Conservation (phyloP, 2,888 invertebrate genomes). For the Mythimna pallens region DNA sequence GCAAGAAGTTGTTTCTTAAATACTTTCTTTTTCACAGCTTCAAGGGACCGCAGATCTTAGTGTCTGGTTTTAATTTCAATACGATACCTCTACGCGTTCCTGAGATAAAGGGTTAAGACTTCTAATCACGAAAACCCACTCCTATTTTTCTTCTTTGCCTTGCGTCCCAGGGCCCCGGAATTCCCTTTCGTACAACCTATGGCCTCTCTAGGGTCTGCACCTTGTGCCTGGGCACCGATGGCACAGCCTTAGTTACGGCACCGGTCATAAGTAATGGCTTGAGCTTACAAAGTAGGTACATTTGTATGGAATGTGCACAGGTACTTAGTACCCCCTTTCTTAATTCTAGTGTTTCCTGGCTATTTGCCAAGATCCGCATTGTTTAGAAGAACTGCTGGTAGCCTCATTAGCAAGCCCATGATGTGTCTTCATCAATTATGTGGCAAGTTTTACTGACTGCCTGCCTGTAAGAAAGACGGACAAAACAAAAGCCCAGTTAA, state of each 20-base stretch:
- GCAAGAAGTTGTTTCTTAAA: no score
- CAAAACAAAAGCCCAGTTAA: background rate
- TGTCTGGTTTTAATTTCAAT: no score
- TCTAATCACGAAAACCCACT: background rate
- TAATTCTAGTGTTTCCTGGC: constrained; percentile 50
- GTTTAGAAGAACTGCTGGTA: constrained; percentile 35
- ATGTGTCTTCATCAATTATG: constrained; percentile 59
- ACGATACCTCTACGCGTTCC: no score
- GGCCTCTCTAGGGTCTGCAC: no score
- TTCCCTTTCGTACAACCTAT: no score
- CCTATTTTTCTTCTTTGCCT: no score
- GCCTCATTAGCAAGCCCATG: constrained; percentile 54
- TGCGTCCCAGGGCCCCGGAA: no score
- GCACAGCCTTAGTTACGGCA: no score
- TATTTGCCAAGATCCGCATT: constrained; percentile 62
- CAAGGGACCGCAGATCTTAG: no score
- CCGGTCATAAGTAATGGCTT: background rate
- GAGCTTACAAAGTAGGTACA: background rate
- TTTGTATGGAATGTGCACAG: constrained; percentile 2
- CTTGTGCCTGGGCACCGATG: no score
- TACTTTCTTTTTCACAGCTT: no score
- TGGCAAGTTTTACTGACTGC: constrained; percentile 16
- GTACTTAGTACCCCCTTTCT: constrained; percentile 31
- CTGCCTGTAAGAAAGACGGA: background rate
- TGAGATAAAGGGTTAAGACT: no score